Percentiles rank a stretch among this genome's conserved stretches.
phyloP scores from a whole-genome alignment of 2,113 vertebrate species.

The Rhadina sibilatrix region DNA sequence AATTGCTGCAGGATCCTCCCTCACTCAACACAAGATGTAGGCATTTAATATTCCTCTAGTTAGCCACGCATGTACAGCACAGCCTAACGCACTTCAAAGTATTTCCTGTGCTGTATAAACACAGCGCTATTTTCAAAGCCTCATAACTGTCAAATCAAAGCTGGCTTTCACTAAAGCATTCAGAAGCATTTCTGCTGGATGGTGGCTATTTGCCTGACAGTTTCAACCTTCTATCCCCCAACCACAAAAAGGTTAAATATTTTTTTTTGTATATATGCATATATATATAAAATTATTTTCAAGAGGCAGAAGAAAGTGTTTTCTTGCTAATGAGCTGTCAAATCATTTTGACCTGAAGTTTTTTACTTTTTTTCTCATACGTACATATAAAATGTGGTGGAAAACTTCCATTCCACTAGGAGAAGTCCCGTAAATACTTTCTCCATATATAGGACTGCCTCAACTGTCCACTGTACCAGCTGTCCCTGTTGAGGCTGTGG shows the following conservation, averaged over 20 bases:
- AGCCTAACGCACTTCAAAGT: slow-evolving; percentile 32
- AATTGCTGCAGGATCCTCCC: not conserved
- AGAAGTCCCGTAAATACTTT: not conserved
- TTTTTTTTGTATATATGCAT: not conserved
- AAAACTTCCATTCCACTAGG: not conserved
- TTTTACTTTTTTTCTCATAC: not conserved
- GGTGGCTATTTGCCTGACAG: slow-evolving; percentile 53
- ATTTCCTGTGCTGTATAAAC: slow-evolving; percentile 49
- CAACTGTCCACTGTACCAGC: not conserved
- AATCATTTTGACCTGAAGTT: not conserved
- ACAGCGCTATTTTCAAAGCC: slow-evolving; percentile 40
- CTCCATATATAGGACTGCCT: not conserved
- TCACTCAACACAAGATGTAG: slow-evolving; percentile 4
- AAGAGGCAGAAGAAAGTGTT: not conserved
- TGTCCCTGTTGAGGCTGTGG: not conserved
- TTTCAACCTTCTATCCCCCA: slow-evolving; percentile 3
- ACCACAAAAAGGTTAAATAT: not conserved
- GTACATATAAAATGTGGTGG: not conserved
- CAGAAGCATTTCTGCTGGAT: slow-evolving; percentile 14
- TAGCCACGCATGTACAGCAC: slow-evolving; percentile 38
- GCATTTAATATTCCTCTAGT: slow-evolving; percentile 31
- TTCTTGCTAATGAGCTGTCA: slow-evolving; percentile 36
- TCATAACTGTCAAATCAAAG: slow-evolving; percentile 57
- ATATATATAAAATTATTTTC: not conserved
- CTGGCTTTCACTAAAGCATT: slow-evolving; percentile 19